Evolutionary conservation across 2,888 invertebrate genomes (phyloP), one percentile per base, ranked within the genome.

Genomic region (Caenorhabditis sulstoni): DNA sequence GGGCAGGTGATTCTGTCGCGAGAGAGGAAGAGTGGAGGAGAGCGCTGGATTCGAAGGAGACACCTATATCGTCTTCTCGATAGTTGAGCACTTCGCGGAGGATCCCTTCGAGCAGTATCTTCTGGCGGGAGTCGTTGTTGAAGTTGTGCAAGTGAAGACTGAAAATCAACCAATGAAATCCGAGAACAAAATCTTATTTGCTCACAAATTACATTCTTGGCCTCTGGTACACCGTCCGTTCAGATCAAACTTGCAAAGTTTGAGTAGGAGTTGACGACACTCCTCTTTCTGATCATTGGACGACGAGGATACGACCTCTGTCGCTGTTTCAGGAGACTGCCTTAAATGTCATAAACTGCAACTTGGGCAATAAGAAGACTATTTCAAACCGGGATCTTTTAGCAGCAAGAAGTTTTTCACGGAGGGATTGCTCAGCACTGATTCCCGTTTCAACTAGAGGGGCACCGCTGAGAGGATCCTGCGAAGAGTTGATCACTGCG

Each of bases 231-330:
- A 79, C 11, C 23, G 57, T 44, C 79, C 79, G 29, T 79, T 79
- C 9, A 73, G 49, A n/a, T 73, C 79, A 9, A 67, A 79, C 39
- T 79, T 79, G 65, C 79, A 79, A 23, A 73, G 37, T 35, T 50
- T 16, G 5, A 20, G 16, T 1, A 79, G 44, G n/a, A 79, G 14
- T 4, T 57, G 52, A 1, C 59, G 61, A 9, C 73, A 62, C 8
- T 53, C 49, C n/a, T 57, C 62, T 58, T 3, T 58, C 58, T 14
- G 45, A 39, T 22, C 45, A 37, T 0, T 16, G 57, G 45, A 14
- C 7, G 53, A 41, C 0, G 68, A 50, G 4, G 73, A 64, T 1
- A 55, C 49, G 14, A 53, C 53, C 0, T 39, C 37, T 0, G 20
- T 29, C 11, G 16, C 3, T 0, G 37, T 9, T 3, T 70, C 68